Conservation (phyloP, 2,797 vertebrate genomes). For the Eidolon dupreanum region DNA sequence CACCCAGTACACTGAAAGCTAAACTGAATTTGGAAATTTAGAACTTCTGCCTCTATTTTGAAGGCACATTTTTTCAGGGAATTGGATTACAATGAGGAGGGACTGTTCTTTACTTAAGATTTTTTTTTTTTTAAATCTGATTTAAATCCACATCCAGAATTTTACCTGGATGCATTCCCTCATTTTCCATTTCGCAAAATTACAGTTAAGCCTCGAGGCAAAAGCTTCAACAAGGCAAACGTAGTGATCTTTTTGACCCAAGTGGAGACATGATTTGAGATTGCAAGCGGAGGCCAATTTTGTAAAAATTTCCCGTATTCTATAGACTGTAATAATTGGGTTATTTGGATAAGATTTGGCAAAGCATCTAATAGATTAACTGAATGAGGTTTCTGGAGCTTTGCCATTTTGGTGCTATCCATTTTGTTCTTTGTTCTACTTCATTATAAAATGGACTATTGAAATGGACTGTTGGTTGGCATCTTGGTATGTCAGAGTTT, state of each 20-base stretch:
- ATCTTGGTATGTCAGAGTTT: constrained; percentile 38
- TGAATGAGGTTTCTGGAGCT: constrained; percentile 54
- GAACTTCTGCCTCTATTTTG: background rate
- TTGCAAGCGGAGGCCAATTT: constrained; percentile 1
- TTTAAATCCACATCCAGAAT: constrained; percentile 22
- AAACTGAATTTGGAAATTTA: background rate
- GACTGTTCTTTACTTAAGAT: background rate
- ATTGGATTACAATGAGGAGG: background rate
- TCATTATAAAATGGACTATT: constrained; percentile 47
- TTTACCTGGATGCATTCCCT: constrained; percentile 8
- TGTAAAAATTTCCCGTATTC: constrained; percentile 61
- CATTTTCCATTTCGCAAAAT: constrained; percentile 46
- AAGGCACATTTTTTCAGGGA: background rate
- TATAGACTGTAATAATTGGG: constrained; percentile 30
- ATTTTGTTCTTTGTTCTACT: constrained; percentile 48
- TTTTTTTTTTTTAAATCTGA: background rate
- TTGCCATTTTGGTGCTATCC: constrained; percentile 13
- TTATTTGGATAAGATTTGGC: constrained; percentile 63
- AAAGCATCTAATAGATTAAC: constrained; percentile 37
- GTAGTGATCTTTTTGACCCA: constrained; percentile 46
- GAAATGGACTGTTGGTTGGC: background rate
- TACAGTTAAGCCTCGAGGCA: constrained; percentile 22
- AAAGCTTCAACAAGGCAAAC: constrained; percentile 7
- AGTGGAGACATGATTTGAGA: constrained; percentile 47
- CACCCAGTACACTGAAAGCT: background rate